These are phyloP conservation scores for Sandelia bainsii DNA, from an alignment of 2,797 vertebrate genomes.

Conservation along the genomic window DNA sequence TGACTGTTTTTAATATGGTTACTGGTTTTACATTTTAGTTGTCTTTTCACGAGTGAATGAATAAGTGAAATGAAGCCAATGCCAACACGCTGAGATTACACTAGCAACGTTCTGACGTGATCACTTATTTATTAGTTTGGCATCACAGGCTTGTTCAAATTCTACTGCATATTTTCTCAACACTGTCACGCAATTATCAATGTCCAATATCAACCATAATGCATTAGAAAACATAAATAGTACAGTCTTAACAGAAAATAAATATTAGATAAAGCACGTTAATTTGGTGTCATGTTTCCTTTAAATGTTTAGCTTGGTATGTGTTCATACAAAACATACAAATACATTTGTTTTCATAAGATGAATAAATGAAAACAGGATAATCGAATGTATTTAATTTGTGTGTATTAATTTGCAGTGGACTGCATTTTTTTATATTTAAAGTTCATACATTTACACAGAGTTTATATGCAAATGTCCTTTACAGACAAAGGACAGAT, in stretches of 20 bases:
- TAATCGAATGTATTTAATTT: too few relatives aligned
- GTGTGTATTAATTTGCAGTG: too few relatives aligned
- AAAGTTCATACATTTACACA: too few relatives aligned
- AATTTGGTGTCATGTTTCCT: neutral
- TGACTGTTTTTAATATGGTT: slow-evolving; percentile 28
- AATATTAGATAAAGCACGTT: slow-evolving; percentile 8
- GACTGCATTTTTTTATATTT: too few relatives aligned
- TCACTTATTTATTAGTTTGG: slow-evolving; percentile 60
- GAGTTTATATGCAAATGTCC: too few relatives aligned
- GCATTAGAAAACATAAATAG: neutral
- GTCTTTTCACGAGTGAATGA: slow-evolving; percentile 46
- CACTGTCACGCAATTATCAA: slow-evolving; percentile 82
- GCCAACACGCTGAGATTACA: slow-evolving; percentile 12
- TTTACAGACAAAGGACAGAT: too few relatives aligned
- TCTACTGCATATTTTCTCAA: slow-evolving; percentile 75
- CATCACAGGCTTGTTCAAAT: slow-evolving; percentile 62
- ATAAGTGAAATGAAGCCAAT: slow-evolving; percentile 18
- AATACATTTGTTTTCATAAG: neutral
- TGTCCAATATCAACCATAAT: neutral
- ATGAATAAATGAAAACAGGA: too few relatives aligned
- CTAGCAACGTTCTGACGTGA: slow-evolving; percentile 19
- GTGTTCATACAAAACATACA: neutral
- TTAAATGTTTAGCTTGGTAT: neutral
- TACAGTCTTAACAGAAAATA: slow-evolving; percentile 26
- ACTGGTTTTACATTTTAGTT: slow-evolving; percentile 65